A percentile compares a stretch with the other conserved stretches of the same genome.
phyloP scores from a whole-genome alignment of 2,888 invertebrate species.

The Drosophila algonquin region DNA sequence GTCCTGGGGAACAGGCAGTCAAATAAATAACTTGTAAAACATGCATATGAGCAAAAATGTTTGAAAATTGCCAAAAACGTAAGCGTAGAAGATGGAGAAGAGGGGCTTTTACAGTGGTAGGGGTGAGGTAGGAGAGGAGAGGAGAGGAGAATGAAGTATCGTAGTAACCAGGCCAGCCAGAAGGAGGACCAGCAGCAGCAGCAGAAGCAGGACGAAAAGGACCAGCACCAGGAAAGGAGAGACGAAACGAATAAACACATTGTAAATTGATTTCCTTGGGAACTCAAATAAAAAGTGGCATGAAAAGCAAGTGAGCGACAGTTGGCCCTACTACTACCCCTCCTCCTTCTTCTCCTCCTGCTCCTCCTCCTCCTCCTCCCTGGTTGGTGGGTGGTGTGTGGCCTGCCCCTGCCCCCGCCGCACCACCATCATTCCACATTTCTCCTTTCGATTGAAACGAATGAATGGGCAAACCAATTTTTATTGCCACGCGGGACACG shows the following conservation, averaged over 20 bases:
- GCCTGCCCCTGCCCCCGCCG: slow-evolving; percentile 5
- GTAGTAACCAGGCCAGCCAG: slow-evolving; percentile 59
- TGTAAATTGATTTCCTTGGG: slow-evolving; percentile 80
- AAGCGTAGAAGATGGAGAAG: slow-evolving; percentile 7
- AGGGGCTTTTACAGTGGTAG: not conserved
- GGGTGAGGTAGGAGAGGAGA: not conserved
- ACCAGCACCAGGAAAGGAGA: slow-evolving; percentile 42
- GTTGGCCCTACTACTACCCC: slow-evolving; percentile 24
- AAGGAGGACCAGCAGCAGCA: slow-evolving; percentile 12
- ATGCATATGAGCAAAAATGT: slow-evolving; percentile 80
- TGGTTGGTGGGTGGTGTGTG: slow-evolving; percentile 20
- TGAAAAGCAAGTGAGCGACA: slow-evolving; percentile 76
- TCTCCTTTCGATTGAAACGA: slow-evolving; percentile 70
- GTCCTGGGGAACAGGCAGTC: slow-evolving; percentile 55
- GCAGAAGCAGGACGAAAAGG: slow-evolving; percentile 2
- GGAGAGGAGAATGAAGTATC: slow-evolving; percentile 49
- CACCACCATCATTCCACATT: not conserved
- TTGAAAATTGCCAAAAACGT: slow-evolving; percentile 72
- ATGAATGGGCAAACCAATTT: slow-evolving; percentile 79
- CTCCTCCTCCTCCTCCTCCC: not conserved
- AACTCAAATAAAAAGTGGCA: slow-evolving; percentile 80
- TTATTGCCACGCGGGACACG: slow-evolving; percentile 81
- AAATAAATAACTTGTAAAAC: slow-evolving; percentile 81
- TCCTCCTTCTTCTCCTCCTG: not conserved
- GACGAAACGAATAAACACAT: slow-evolving; percentile 79